phyloP scores from a whole-genome alignment of 2,888 invertebrate species.

The Clepsis dumicolana region DNA sequence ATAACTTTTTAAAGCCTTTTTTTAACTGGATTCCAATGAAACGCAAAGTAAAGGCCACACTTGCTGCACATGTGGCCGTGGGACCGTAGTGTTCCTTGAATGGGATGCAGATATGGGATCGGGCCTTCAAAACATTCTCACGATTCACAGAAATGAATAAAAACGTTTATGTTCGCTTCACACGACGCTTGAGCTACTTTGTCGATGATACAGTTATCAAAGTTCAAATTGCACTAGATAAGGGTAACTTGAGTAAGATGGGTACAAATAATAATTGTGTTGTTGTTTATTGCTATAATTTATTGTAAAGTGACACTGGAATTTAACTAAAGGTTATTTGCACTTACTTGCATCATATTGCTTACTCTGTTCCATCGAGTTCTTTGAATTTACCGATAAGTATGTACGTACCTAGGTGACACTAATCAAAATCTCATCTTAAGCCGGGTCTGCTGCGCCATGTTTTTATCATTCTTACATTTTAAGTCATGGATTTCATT shows the following conservation, averaged over 20 bases:
- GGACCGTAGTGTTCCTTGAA: constrained; percentile 73
- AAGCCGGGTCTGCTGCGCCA: too few species aligned
- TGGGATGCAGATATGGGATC: constrained; percentile 68
- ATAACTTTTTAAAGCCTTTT: constrained; percentile 30
- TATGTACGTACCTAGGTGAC: not conserved
- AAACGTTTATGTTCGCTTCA: constrained; percentile 48
- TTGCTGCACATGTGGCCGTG: constrained; percentile 59
- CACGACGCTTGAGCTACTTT: constrained; percentile 23
- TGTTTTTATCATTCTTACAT: too few species aligned
- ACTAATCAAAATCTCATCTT: too few species aligned
- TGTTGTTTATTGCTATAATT: constrained; percentile 23
- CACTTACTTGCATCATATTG: not conserved
- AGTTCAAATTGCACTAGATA: constrained; percentile 46
- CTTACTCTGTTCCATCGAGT: too few species aligned
- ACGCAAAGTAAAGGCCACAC: constrained; percentile 20
- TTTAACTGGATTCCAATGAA: constrained; percentile 35
- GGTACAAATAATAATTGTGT: constrained; percentile 14
- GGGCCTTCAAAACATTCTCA: constrained; percentile 71
- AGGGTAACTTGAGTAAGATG: constrained; percentile 31
- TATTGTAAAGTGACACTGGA: constrained; percentile 9
- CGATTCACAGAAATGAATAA: constrained; percentile 69
- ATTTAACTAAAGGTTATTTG: constrained; percentile 27
- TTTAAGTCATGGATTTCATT: too few species aligned
- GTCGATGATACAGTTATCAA: constrained; percentile 45
- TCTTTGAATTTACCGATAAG: not conserved